phyloP scores from a whole-genome alignment of 2,888 invertebrate species.

The Sabatieria punctata region DNA sequence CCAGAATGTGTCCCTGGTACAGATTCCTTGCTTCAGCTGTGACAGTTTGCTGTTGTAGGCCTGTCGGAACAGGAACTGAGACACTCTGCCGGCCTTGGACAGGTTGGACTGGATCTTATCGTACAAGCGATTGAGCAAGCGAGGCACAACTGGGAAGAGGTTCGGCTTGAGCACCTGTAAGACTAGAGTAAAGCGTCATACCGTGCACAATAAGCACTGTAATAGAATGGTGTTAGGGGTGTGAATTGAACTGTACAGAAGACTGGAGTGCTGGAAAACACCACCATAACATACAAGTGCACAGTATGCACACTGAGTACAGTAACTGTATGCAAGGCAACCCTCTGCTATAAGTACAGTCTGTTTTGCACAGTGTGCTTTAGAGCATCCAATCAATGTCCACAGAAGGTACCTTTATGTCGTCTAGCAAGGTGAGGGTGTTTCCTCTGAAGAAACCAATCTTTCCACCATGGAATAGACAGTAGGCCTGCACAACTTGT shows the following conservation, averaged over 20 bases:
- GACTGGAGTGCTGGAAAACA: no score
- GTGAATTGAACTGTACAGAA: no score
- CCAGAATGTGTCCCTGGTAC: conserved; percentile 20
- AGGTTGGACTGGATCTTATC: conserved; percentile 46
- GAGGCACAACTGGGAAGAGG: conserved; percentile 82
- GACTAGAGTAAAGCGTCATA: no score
- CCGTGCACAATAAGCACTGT: no score
- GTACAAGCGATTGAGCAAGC: conserved; percentile 77
- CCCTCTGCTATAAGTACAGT: no score
- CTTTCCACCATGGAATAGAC: conserved; percentile 49
- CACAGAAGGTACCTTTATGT: conserved; percentile 49
- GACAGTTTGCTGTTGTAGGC: conserved; percentile 13
- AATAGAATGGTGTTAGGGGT: no score
- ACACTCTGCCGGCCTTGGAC: not conserved
- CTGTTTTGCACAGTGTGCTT: not conserved
- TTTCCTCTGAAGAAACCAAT: conserved; percentile 89
- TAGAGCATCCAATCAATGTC: not conserved
- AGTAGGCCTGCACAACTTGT: conserved; percentile 37
- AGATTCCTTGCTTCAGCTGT: conserved; percentile 17
- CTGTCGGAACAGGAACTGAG: conserved; percentile 4
- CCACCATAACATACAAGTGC: no score
- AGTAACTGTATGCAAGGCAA: no score
- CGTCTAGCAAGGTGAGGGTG: conserved; percentile 55
- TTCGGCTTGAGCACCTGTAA: conserved; percentile 60
- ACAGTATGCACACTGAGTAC: no score